phyloP scores from a whole-genome alignment of 2,113 vertebrate genomes.

The Lagopus leucura region DNA sequence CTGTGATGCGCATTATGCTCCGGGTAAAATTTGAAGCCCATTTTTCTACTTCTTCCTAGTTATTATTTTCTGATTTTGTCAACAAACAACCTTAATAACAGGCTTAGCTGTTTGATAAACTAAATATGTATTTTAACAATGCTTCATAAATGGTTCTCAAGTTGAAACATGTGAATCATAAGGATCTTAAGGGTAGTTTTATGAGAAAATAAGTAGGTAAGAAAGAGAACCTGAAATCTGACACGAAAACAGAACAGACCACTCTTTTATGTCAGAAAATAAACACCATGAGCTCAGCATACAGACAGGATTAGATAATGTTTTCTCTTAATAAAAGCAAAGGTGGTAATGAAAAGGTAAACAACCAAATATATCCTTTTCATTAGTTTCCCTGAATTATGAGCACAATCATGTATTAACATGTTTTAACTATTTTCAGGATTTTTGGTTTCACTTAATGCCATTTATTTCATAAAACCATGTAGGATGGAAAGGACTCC shows the following conservation, averaged over 20 bases:
- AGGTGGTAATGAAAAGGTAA: not conserved
- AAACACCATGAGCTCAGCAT: not conserved
- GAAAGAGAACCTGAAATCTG: not conserved
- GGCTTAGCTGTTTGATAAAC: not conserved
- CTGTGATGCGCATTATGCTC: not conserved
- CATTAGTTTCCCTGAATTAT: not conserved
- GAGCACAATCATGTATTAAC: not conserved
- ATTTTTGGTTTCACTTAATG: not conserved
- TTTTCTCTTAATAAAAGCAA: not conserved
- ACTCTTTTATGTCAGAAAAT: not conserved
- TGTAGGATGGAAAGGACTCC: rapidly evolving
- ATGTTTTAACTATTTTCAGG: not conserved
- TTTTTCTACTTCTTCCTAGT: not conserved
- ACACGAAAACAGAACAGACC: not conserved
- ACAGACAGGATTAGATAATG: not conserved
- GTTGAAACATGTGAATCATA: not conserved
- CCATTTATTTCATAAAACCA: not conserved
- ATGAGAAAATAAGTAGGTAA: not conserved
- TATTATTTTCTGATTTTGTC: constrained; percentile 18
- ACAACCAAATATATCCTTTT: not conserved
- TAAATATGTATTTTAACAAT: not conserved
- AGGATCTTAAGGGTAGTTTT: not conserved
- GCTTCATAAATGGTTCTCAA: not conserved
- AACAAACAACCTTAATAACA: not conserved
- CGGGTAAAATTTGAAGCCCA: not conserved